Base-by-base conservation (phyloP, 2,797 vertebrate genomes). In the Apogon hyalosoma region DNA sequence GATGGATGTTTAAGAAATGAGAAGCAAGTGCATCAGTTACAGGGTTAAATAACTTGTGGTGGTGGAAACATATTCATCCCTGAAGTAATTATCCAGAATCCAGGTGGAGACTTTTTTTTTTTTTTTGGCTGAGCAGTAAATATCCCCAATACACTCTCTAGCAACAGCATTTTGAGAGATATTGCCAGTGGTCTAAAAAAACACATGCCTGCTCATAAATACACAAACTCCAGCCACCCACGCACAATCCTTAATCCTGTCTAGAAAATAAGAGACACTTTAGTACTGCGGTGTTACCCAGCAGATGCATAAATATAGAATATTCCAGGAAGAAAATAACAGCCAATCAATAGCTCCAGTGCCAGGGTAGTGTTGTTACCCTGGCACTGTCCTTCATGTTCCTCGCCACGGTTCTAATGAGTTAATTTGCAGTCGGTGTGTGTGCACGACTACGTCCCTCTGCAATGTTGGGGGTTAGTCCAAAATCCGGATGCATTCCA, bases 321-420 rank as follows among this genome's bases (percentile, higher is more conserved):
- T n/a, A 11, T 43, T 56, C 18, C n/a, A 46, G 6, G 13, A 19
- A 61, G 38, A 69, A 69, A 68, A 49, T 18, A 53, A 24, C 36
- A 40, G 61, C 45, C 56, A 53, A 78, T 76, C 72, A 55, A 72
- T 74, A 48, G 33, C 8, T 65, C 51, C 58, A 52, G 36, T 46
- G 79, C 63, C 45, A 61, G 54, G 3, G 36, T 31, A 38, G 54
- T 40, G 13, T 28, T 4, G 47, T 64, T 81, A 28, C 24, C 6
- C 24, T 28, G 52, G 63, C 69, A 60, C 36, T 28, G 21, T 39
- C 60, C 39, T 16, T 59, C 54, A 59, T 43, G 56, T 54, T 63
- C 1, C 2, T 65, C 40, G 54, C 50, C 55, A 43, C 21, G 9
- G 51, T 16, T 69, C 47, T 70, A 56, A 72, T 62, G 60, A 70